Evolutionary conservation across 1,140 invertebrate species (phyloP).

Genomic region (Temnothorax curvispinosus): DNA sequence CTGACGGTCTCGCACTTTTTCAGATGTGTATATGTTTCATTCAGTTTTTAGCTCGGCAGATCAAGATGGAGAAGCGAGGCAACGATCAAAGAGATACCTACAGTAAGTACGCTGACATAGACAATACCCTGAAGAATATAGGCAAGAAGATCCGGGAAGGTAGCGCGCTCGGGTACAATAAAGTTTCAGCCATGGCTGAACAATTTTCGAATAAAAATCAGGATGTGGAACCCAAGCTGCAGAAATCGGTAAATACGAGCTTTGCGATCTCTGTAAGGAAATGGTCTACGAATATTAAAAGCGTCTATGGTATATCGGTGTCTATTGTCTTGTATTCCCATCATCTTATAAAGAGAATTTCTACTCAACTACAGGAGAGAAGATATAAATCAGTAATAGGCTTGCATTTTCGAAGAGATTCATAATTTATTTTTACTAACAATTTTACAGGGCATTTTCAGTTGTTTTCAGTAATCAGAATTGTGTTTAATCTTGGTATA

Average conservation of each 20-base stretch:
- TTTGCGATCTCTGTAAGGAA: constrained; percentile 44
- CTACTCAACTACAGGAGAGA: not conserved
- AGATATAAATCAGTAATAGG: not conserved
- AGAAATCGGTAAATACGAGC: constrained; percentile 88
- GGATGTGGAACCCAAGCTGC: constrained; percentile 86
- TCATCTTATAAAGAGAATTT: not conserved
- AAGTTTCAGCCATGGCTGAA: constrained; percentile 95
- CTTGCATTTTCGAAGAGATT: not conserved
- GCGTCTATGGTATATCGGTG: not conserved
- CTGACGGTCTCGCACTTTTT: constrained; percentile 67
- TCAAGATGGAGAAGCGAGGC: constrained; percentile 90
- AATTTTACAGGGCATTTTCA: not conserved
- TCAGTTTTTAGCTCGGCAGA: constrained; percentile 93
- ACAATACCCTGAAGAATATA: constrained; percentile 92
- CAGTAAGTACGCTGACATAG: constrained; percentile 91
- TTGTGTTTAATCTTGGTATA: not conserved
- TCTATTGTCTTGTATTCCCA: not conserved
- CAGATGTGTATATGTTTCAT: constrained; percentile 81
- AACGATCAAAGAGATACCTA: constrained; percentile 87
- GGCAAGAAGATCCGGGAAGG: constrained; percentile 94
- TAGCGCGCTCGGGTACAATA: constrained; percentile 91
- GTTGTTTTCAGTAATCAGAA: not conserved
- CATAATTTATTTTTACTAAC: not conserved
- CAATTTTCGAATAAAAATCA: constrained; percentile 90
- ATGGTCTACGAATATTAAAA: constrained; percentile 48